These are phyloP conservation scores for Phodopus roborovskii DNA, from an alignment of 2,113 vertebrate species.

Conservation along the genomic window DNA sequence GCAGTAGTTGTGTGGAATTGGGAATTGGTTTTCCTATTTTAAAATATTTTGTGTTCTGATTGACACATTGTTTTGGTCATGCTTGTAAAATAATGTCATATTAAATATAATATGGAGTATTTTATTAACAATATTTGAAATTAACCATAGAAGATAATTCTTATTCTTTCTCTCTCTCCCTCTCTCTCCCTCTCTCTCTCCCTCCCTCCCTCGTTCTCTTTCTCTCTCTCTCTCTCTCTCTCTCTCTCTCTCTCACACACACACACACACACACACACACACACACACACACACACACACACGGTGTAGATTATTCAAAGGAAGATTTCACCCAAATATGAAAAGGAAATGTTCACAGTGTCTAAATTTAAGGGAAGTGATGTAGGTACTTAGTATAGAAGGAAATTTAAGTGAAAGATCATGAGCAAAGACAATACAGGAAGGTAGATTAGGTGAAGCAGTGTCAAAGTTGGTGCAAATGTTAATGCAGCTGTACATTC, in stretches of 20 bases:
- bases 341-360: not conserved
- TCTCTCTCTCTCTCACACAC: not conserved
- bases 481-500: not conserved
- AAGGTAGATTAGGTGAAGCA: not conserved
- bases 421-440: not conserved
- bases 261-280: not conserved
- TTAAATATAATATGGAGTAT: not conserved
- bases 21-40: conserved; percentile 11
- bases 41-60: not conserved
- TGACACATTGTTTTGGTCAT: not conserved
- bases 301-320: not conserved
- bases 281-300: not conserved
- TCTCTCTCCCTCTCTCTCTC: no score
- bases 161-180: no score
- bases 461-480: not conserved
- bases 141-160: not conserved
- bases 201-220: no score
- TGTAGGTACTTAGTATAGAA: not conserved
- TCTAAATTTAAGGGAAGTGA: not conserved
- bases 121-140: not conserved
- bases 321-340: not conserved
- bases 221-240: not conserved
- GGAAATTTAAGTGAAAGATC: not conserved
- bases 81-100: not conserved
- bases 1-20: not conserved